Base-by-base conservation (phyloP, 2,113 vertebrate genomes). In the Martes martes region DNA sequence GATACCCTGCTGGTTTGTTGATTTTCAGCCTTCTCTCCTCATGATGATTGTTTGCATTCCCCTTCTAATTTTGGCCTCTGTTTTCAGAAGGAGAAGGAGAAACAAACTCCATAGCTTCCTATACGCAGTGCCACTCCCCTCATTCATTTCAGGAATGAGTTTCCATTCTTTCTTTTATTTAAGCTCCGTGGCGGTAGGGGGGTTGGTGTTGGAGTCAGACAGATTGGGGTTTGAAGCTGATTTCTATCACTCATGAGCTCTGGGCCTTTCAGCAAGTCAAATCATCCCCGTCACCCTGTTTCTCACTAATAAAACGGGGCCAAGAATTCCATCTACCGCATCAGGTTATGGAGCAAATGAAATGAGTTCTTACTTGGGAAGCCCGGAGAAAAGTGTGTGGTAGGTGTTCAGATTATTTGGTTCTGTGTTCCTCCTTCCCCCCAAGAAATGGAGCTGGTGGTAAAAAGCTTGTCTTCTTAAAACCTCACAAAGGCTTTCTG, bases 11-110 rank as follows among this genome's bases (percentile, higher is more conserved):
- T 67, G 82, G 15, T 91, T 81, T 95, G 81, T 61, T 95, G 84
- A 85, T 87, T 89, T 97, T 89, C 63, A 80, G 57, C 81, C 45
- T 94, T 82, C 73, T 63, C 1, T 88, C 91, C 83, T 63, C 57
- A 59, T 47, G 67, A 83, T 83, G 96, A 89, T 57, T 55, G 4
- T 89, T 83, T 88, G 50, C 3, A 81, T 85, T 80, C 57, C 36
- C 31, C 21, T 90, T 93, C 47, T 91, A 90, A 90, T 91, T 95
- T 84, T 91, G 86, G 65, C 26, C 36, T 85, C 33, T 83, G 74
- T 69, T 92, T 21, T 94, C 52, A 80, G 47, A 92, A 92, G 73
- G n/a, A 84, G 47, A 89, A 92, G 67, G n/a, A 96, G 28, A 96
- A 59, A 74, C 85, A 65, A 81, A 94, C 78, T 47, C 31, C 57